phyloP scores from a whole-genome alignment of 2,888 invertebrate species.

The Parnassius apollo region DNA sequence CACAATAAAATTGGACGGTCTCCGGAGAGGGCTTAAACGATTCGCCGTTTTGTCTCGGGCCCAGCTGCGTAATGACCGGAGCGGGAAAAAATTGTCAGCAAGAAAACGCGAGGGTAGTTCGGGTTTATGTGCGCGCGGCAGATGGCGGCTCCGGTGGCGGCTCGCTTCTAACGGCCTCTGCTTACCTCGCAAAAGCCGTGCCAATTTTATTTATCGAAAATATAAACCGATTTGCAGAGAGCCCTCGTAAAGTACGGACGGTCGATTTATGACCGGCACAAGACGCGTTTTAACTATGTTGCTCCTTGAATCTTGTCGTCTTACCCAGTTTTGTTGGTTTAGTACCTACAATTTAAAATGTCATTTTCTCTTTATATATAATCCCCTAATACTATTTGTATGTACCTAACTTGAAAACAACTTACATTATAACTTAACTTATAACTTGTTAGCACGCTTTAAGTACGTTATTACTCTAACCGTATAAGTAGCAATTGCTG shows the following conservation, averaged over 20 bases:
- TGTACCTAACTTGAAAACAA: background rate
- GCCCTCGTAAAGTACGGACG: constrained; percentile 76
- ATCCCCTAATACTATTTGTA: background rate
- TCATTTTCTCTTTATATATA: background rate
- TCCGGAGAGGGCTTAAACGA: constrained; percentile 81
- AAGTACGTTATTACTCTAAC: no score
- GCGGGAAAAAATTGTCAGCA: constrained; percentile 81
- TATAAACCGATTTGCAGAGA: constrained; percentile 81
- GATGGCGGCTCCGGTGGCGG: constrained; percentile 53
- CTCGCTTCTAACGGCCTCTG: constrained; percentile 78
- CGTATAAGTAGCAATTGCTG: no score
- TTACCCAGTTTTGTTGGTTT: constrained; percentile 36
- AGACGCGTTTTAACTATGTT: constrained; percentile 73
- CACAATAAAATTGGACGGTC: constrained; percentile 81
- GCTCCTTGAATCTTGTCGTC: constrained; percentile 66
- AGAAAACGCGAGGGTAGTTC: constrained; percentile 80
- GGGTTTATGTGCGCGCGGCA: constrained; percentile 74
- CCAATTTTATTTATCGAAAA: constrained; percentile 82
- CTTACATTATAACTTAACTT: no score
- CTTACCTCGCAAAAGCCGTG: constrained; percentile 81
- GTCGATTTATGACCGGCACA: constrained; percentile 78
- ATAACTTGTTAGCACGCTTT: no score
- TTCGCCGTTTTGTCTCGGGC: constrained; percentile 81
- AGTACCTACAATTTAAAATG: constrained; percentile 6
- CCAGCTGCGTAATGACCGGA: constrained; percentile 81